A percentile compares a stretch with the other conserved stretches of the same genome.
These are phyloP conservation scores for Ceraclea dissimilis DNA, from an alignment of 2,888 invertebrate genomes.

Conservation along the genomic window DNA sequence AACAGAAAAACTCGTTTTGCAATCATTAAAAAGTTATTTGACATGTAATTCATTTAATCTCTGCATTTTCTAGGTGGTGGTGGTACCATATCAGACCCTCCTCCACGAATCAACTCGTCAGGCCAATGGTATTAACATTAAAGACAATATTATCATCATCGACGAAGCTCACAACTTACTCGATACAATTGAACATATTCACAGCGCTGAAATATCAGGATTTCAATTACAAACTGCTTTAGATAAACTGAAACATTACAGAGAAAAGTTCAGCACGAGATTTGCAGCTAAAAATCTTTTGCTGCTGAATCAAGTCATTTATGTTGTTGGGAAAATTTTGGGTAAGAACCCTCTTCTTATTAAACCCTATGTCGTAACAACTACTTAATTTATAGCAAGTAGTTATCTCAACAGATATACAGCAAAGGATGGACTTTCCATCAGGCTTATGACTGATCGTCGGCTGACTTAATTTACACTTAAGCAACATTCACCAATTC, in stretches of 20 bases:
- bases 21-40: no score
- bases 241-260: conserved; percentile 62
- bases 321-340: conserved; percentile 61
- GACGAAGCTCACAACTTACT: conserved; percentile 97
- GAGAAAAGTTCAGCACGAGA: conserved; percentile 61
- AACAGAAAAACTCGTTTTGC: no score
- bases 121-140: conserved; percentile 56
- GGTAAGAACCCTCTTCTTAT: conserved; percentile 37
- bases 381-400: no score
- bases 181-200: conserved; percentile 80
- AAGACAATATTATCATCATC: conserved; percentile 74
- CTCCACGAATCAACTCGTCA: conserved; percentile 71
- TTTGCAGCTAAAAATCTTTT: conserved; percentile 76
- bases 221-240: conserved; percentile 58
- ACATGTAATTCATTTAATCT: no score
- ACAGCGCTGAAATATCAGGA: conserved; percentile 66
- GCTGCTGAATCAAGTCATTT: conserved; percentile 72
- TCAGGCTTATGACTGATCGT: no score
- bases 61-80: conserved; percentile 46
- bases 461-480: no score
- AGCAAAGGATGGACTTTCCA: no score
- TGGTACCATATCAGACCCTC: conserved; percentile 71
- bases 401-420: no score
- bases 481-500: no score
- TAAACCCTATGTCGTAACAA: no score